Evolutionary conservation across 2,888 invertebrate genomes (phyloP).

Genomic region (Steinernema carpocapsae): DNA sequence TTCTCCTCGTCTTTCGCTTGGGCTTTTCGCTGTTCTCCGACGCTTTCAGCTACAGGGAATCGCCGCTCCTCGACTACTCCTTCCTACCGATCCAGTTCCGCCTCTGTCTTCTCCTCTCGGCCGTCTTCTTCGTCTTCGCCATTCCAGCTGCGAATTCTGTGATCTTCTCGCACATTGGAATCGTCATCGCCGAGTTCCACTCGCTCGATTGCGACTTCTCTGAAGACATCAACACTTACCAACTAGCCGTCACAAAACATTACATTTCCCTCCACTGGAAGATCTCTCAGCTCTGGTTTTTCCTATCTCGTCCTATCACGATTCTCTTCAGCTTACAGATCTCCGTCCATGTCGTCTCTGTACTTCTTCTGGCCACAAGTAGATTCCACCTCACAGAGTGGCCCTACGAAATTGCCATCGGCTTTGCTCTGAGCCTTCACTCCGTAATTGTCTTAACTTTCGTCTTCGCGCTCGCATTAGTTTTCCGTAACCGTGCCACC

Average conservation of each 20-base stretch:
- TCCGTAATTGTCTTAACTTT: background rate
- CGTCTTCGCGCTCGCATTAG: background rate
- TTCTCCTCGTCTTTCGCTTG: background rate
- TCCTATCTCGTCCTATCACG: background rate
- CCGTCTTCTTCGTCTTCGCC: background rate
- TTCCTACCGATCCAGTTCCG: background rate
- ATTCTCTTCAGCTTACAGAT: constrained; percentile 5
- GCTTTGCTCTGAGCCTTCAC: background rate
- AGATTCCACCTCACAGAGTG: background rate
- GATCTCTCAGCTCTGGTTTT: constrained; percentile 6
- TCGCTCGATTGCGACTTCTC: background rate
- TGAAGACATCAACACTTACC: background rate
- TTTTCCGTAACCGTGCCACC: background rate
- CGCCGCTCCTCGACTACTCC: background rate
- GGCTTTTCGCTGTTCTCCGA: background rate
- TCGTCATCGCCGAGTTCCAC: background rate
- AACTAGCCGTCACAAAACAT: background rate
- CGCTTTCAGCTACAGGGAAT: background rate
- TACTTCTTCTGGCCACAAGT: background rate
- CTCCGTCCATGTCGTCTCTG: background rate
- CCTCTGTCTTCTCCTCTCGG: background rate
- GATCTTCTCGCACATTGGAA: background rate
- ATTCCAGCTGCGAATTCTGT: constrained; percentile 3
- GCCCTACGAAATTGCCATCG: background rate
- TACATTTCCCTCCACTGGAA: constrained; percentile 1